These are phyloP conservation scores for Creontiades dilutus DNA, from an alignment of 2,888 invertebrate species.

Conservation along the genomic window DNA sequence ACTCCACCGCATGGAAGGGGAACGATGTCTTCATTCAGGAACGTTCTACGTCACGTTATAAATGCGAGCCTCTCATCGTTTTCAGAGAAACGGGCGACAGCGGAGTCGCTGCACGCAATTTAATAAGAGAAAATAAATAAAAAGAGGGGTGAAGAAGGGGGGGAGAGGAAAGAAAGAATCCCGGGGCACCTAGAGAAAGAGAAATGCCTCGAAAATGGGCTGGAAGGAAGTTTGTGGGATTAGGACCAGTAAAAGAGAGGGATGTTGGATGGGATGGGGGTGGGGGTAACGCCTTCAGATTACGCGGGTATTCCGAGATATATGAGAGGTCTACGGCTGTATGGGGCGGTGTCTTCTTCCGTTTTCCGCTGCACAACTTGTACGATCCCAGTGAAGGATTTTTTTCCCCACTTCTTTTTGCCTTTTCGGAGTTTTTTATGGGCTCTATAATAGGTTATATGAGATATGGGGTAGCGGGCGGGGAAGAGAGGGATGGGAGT, in stretches of 20 bases:
- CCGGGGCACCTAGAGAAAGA: neutral
- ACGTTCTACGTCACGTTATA: conserved; percentile 5
- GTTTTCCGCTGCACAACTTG: conserved; percentile 42
- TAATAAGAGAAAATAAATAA: conserved; percentile 32
- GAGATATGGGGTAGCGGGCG: neutral
- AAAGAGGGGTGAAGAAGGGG: neutral
- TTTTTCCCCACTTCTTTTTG: neutral
- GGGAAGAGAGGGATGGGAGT: neutral
- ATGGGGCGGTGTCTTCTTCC: conserved; percentile 32
- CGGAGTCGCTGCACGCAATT: neutral
- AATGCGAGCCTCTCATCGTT: neutral
- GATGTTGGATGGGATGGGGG: neutral
- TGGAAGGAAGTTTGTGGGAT: conserved; percentile 35
- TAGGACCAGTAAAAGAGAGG: neutral
- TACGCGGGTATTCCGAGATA: conserved; percentile 53
- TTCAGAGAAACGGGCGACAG: neutral
- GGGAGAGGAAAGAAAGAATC: neutral
- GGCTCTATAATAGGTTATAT: neutral
- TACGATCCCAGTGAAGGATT: conserved; percentile 18
- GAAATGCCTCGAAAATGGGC: conserved; percentile 39
- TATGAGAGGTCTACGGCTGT: conserved; percentile 33
- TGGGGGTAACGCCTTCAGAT: conserved; percentile 43
- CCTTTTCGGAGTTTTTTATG: conserved; percentile 2
- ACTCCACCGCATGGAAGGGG: neutral
- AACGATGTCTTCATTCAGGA: neutral